Conservation (phyloP, 2,888 invertebrate species). For the Xylota segnis region DNA sequence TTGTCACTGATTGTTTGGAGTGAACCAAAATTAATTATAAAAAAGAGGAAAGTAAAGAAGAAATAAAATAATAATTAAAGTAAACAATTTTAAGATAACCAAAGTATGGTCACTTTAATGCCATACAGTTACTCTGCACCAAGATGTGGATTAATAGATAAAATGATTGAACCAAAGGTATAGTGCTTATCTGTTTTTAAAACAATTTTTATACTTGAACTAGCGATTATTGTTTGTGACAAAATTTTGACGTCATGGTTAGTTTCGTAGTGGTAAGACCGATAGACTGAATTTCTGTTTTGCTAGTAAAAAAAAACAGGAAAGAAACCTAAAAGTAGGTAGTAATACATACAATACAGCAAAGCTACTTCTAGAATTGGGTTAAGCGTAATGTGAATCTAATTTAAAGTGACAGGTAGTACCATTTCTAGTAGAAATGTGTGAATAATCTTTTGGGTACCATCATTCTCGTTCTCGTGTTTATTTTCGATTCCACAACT, state of each 20-base stretch:
- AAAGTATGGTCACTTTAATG: slow-evolving; percentile 84
- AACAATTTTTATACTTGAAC: not conserved
- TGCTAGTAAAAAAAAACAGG: too few species aligned
- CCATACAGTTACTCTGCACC: slow-evolving; percentile 84
- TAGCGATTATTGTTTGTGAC: not conserved
- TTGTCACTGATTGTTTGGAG: slow-evolving; percentile 18
- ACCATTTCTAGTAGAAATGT: too few species aligned
- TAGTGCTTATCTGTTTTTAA: slow-evolving; percentile 49
- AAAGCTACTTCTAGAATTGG: too few species aligned
- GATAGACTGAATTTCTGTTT: too few species aligned
- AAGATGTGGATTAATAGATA: slow-evolving; percentile 85
- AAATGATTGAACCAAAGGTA: slow-evolving; percentile 85
- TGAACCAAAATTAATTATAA: not conserved
- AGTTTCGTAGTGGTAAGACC: too few species aligned
- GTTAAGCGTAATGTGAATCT: too few species aligned
- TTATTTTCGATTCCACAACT: too few species aligned
- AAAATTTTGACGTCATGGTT: not conserved
- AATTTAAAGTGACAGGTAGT: too few species aligned
- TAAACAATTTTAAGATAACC: slow-evolving; percentile 61
- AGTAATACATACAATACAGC: too few species aligned
- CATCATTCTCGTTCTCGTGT: too few species aligned
- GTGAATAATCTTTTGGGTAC: too few species aligned
- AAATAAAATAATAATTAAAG: slow-evolving; percentile 8
- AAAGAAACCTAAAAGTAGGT: too few species aligned
- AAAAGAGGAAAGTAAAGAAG: slow-evolving; percentile 22